Evolutionary conservation across 1,140 invertebrate species (phyloP).

Genomic region (Chironomus striatipennis): DNA sequence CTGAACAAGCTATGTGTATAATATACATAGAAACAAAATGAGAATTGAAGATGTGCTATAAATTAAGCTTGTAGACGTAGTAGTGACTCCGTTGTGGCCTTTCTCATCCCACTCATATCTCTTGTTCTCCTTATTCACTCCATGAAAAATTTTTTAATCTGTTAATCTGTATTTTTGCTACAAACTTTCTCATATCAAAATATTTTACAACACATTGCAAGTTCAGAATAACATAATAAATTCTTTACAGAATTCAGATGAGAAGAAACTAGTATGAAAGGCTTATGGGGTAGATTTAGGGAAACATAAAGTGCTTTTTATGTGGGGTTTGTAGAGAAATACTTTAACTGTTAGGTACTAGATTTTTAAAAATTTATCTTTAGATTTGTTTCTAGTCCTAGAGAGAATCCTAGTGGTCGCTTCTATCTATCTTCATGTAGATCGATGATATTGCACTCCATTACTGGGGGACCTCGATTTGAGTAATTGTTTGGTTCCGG

Average conservation of each 20-base stretch:
- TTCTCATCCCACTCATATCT: too few relatives aligned
- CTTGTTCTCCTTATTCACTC: not conserved
- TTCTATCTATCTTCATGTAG: too few relatives aligned
- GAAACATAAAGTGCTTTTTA: too few relatives aligned
- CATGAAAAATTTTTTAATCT: not conserved
- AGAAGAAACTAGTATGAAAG: not conserved
- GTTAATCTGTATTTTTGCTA: slow-evolving; percentile 9
- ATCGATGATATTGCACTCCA: too few relatives aligned
- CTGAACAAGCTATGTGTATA: not conserved
- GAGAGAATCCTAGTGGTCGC: too few relatives aligned
- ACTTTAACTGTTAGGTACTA: too few relatives aligned
- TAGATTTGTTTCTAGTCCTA: too few relatives aligned
- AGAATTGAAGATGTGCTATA: slow-evolving; percentile 4
- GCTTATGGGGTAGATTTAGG: too few relatives aligned
- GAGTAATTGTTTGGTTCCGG: too few relatives aligned
- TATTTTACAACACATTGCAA: not conserved
- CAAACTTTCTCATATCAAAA: not conserved
- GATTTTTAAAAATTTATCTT: too few relatives aligned
- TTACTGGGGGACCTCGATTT: too few relatives aligned
- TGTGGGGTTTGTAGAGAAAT: too few relatives aligned
- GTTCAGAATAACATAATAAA: not conserved
- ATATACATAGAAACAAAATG: not conserved
- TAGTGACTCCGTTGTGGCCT: not conserved
- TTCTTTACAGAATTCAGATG: not conserved
- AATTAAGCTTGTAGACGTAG: slow-evolving; percentile 1